Percentiles rank a stretch among this genome's conserved stretches.
Evolutionary conservation across 2,113 vertebrate genomes (phyloP).

Genomic region (Amphiprion ocellaris): DNA sequence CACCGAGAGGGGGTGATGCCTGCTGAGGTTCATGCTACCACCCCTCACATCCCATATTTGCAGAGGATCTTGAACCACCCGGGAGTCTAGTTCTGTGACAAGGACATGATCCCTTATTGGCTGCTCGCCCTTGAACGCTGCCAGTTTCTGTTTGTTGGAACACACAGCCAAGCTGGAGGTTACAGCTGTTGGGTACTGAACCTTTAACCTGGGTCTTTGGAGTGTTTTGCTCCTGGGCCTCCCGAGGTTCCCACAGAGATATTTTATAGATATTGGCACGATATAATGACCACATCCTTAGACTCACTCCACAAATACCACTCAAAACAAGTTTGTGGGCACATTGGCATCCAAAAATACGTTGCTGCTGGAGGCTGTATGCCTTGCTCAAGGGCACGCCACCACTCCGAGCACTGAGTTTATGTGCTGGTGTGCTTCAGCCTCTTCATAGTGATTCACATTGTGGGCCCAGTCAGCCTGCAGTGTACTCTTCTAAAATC

Average conservation of each 20-base stretch:
- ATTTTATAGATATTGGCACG: slow-evolving; percentile 2
- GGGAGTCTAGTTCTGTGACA: slow-evolving; percentile 8
- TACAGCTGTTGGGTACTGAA: slow-evolving; percentile 23
- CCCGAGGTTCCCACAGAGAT: background rate
- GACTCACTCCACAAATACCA: slow-evolving; percentile 2
- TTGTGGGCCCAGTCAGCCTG: slow-evolving; percentile 45
- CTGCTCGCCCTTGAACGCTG: background rate
- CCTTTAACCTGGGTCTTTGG: background rate
- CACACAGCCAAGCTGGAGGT: background rate
- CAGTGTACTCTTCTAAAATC: slow-evolving; percentile 16
- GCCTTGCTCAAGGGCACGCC: slow-evolving; percentile 5
- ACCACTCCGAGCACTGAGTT: slow-evolving; percentile 23
- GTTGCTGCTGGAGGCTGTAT: background rate
- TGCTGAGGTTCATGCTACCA: slow-evolving; percentile 29
- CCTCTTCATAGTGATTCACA: slow-evolving; percentile 54
- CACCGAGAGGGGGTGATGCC: background rate
- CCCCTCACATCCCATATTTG: background rate
- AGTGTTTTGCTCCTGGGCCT: slow-evolving; percentile 12
- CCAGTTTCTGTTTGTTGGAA: slow-evolving; percentile 26
- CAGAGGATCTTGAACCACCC: background rate
- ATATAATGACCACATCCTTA: background rate
- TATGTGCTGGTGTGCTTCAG: slow-evolving; percentile 46
- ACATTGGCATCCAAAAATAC: slow-evolving; percentile 15
- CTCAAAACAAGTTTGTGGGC: background rate
- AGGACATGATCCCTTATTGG: slow-evolving; percentile 28